A percentile compares a stretch with the other conserved stretches of the same genome.
Evolutionary conservation across 64 coral and sea anemone genomes (phyloP).

Genomic region (Montipora cactus): DNA sequence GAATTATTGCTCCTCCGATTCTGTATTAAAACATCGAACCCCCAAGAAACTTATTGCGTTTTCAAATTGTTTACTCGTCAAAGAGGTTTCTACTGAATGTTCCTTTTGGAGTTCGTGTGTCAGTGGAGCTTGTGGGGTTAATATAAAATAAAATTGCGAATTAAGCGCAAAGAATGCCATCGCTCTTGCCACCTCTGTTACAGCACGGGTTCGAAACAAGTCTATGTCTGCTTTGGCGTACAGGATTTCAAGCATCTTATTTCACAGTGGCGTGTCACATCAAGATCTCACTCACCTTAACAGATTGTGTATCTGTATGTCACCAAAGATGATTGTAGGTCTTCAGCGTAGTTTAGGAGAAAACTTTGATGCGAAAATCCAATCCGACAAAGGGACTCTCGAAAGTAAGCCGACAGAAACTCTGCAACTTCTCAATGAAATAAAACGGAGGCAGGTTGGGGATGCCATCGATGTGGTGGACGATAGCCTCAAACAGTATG

Average conservation of each 20-base stretch:
- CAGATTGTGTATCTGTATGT: slow-evolving; percentile 62
- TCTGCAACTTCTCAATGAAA: slow-evolving; percentile 39
- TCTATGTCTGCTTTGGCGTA: slow-evolving; percentile 42
- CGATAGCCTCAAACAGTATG: slow-evolving; percentile 49
- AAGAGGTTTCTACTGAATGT: no score
- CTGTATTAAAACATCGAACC: background rate
- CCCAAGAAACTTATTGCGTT: no score
- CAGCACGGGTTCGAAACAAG: no score
- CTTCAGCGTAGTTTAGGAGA: slow-evolving; percentile 43
- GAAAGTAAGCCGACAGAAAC: slow-evolving; percentile 46
- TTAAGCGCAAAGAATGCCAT: no score
- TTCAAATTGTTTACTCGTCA: no score
- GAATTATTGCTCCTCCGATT: background rate
- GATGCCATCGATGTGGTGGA: slow-evolving; percentile 8
- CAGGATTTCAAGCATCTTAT: slow-evolving; percentile 45
- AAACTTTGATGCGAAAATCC: slow-evolving; percentile 51
- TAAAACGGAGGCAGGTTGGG: slow-evolving; percentile 42
- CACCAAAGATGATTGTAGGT: slow-evolving; percentile 12
- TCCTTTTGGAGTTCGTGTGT: no score
- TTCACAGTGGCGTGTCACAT: slow-evolving; percentile 57
- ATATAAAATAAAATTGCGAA: no score
- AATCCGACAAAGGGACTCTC: slow-evolving; percentile 9
- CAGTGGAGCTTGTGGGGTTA: no score
- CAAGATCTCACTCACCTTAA: slow-evolving; percentile 61
- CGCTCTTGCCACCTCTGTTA: no score